Conservation (phyloP, 2,113 vertebrate species). For the Phylloscopus whistleri region DNA sequence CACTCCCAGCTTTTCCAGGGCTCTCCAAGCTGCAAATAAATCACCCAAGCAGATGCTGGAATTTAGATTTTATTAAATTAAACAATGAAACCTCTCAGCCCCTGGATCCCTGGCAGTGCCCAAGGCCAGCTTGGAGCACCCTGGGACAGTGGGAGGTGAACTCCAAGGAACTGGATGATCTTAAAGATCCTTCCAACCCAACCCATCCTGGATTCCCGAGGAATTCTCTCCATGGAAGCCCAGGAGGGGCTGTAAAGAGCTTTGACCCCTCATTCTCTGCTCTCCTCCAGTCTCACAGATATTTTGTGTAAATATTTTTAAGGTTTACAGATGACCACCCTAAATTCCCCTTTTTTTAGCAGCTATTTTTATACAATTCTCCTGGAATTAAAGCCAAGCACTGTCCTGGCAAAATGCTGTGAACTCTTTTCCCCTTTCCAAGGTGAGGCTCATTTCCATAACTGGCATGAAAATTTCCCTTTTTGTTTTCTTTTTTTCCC, state of each 20-base stretch:
- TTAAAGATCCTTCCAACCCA: background rate
- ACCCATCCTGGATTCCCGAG: background rate
- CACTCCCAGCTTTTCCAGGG: too few species aligned
- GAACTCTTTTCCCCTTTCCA: background rate
- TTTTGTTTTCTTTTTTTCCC: background rate
- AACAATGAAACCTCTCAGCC: too few species aligned
- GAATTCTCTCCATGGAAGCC: background rate
- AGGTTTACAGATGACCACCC: background rate
- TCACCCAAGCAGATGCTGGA: too few species aligned
- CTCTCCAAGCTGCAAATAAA: too few species aligned
- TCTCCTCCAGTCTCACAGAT: background rate
- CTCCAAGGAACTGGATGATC: background rate
- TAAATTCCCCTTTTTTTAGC: background rate
- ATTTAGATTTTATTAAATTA: too few species aligned
- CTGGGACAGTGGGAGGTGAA: background rate
- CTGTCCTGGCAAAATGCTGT: background rate
- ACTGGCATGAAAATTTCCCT: background rate
- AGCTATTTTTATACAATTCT: fast-evolving
- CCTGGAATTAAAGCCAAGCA: background rate
- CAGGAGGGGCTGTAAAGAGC: background rate
- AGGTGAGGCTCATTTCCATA: background rate
- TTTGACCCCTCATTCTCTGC: background rate
- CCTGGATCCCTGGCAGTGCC: background rate
- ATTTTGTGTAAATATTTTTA: background rate
- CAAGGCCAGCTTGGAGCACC: fast-evolving